phyloP scores from a whole-genome alignment of 2,888 invertebrate genomes.

The Galeopsomyia nigrocyanea region DNA sequence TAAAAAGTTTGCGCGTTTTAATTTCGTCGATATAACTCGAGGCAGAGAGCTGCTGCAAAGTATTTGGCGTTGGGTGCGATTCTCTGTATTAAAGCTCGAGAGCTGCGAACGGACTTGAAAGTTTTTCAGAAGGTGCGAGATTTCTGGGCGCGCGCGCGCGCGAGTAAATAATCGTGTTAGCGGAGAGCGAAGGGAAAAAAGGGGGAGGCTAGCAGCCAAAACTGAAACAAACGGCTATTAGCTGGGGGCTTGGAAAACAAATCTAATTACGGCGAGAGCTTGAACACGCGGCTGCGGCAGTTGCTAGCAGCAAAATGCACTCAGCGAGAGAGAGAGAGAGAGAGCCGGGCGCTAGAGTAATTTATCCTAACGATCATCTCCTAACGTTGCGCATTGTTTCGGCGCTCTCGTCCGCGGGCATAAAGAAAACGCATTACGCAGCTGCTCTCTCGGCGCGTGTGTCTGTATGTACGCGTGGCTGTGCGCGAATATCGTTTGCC shows the following conservation, averaged over 20 bases:
- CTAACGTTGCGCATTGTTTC: constrained; percentile 41
- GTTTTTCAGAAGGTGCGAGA: background rate
- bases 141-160: constrained; percentile 2
- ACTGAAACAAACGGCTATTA: constrained; percentile 17
- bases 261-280: constrained; percentile 16
- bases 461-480: background rate
- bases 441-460: background rate
- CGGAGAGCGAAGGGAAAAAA: no score
- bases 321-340: background rate
- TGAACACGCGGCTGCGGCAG: background rate
- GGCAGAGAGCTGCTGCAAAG: background rate
- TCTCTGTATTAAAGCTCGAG: no score
- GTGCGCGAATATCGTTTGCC: background rate
- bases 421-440: constrained; percentile 41
- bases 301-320: constrained; percentile 26
- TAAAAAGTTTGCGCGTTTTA: constrained; percentile 5
- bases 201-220: background rate
- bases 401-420: constrained; percentile 15
- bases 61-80: no score
- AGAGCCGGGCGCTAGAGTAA: constrained; percentile 20
- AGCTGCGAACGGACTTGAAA: background rate
- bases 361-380: constrained; percentile 42
- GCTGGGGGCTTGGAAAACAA: constrained; percentile 5
- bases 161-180: no score
- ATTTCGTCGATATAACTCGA: background rate